Evolutionary conservation across 2,797 vertebrate genomes (phyloP).

Genomic region (Spinus pinus): DNA sequence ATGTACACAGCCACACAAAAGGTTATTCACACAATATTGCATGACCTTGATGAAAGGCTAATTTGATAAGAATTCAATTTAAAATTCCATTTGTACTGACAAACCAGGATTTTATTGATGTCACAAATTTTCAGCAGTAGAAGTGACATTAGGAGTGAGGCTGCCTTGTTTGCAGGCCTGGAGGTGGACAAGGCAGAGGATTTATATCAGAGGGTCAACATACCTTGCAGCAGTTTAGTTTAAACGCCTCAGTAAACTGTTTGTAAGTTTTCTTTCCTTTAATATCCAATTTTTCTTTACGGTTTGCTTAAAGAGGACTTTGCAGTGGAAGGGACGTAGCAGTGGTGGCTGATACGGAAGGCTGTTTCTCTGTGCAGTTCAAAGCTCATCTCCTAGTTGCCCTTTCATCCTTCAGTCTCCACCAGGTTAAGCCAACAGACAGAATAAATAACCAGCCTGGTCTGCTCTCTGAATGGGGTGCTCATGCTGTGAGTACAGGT

Average conservation of each 20-base stretch:
- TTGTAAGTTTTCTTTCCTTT: neutral
- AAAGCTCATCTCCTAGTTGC: neutral
- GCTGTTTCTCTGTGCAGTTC: neutral
- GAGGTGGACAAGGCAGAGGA: neutral
- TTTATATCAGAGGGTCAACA: neutral
- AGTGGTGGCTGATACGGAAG: neutral
- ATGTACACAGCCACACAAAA: slow-evolving; percentile 38
- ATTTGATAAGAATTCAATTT: slow-evolving; percentile 73
- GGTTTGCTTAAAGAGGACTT: neutral
- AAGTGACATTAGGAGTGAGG: neutral
- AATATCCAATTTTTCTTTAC: neutral
- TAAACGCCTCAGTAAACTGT: neutral
- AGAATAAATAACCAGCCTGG: accelerated
- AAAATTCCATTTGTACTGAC: slow-evolving; percentile 65
- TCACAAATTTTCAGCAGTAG: slow-evolving; percentile 23
- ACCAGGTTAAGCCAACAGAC: accelerated
- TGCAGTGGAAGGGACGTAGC: neutral
- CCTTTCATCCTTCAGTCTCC: neutral
- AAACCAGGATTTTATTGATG: slow-evolving; percentile 62
- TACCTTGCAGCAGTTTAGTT: neutral
- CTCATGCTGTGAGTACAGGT: accelerated
- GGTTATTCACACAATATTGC: slow-evolving; percentile 49
- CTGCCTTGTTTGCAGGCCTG: neutral
- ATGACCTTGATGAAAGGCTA: slow-evolving; percentile 65
- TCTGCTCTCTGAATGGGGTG: accelerated